Evolutionary conservation across 2,797 vertebrate genomes (phyloP), one percentile per base, ranked within the genome.

Genomic region (Scleropages formosus): DNA sequence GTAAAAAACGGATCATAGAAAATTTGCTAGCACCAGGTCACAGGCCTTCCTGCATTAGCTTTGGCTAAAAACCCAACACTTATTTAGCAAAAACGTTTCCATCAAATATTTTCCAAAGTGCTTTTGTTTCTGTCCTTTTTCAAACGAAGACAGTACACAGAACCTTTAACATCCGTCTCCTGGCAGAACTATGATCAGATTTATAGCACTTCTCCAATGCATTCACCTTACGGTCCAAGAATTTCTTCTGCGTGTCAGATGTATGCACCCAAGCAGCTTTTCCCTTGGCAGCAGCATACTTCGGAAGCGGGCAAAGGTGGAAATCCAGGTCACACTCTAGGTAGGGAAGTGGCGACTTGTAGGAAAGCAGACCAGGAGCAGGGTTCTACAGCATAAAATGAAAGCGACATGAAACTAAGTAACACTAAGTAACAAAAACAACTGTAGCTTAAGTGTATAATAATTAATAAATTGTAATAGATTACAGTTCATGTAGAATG

Each of bases 291-390:
- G 85, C 31, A 3, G 79, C 72, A 27, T 93, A 94, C 89, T 91
- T 94, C 74, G 94, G 93, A 82, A 94, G 80, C 73, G 95, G 90
- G 82, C 95, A 97, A 76, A 98, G 89, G 78, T 96, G 91, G 84
- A 92, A 94, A 44, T 96, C 95, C 60, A 87, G 85, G 73, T 85
- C 82, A 6, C 87, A 90, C 86, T 98, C 96, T 39, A 88, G 80
- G 24, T 96, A 98, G 77, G 89, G 81, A 4, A 95, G 90, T 39
- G 88, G 87, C 0, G 53, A 81, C 85, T 88, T 94, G 86, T 90
- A 87, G 1, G 90, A 79, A 82, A 91, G 83, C 60, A 98, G 80
- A 62, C 94, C 94, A 0, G 96, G 96, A 79, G 78, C 85, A 13
- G 96, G 95, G 74, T 98, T 96, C 97, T 98, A 80, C 75, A 84